Percentiles rank a stretch among this genome's conserved stretches.
phyloP scores from a whole-genome alignment of 2,113 vertebrate species.

The Gobio gobio region DNA sequence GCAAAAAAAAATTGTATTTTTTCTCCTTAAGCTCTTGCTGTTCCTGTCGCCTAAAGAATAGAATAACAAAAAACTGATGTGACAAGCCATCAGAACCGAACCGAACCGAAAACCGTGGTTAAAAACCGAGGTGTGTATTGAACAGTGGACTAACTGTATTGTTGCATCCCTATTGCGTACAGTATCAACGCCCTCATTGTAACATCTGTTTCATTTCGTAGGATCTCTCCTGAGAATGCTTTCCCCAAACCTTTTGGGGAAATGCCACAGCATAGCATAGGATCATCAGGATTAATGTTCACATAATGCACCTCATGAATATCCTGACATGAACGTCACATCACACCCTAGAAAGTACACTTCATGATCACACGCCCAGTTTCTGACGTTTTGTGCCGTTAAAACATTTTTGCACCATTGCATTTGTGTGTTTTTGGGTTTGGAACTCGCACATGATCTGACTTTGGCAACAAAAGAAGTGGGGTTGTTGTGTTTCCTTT shows the following conservation, averaged over 20 bases:
- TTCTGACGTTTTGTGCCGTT: background rate
- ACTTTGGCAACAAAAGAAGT: slow-evolving; percentile 6
- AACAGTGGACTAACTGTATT: no score
- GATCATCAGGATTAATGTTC: background rate
- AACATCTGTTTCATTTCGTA: background rate
- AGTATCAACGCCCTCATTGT: background rate
- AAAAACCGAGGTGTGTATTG: no score
- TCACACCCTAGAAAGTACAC: background rate
- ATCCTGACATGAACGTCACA: background rate
- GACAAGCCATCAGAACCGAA: no score
- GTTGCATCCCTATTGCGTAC: background rate
- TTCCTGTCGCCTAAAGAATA: no score
- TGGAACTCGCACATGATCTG: background rate
- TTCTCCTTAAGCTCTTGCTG: no score
- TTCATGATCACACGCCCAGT: background rate
- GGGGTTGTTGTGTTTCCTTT: slow-evolving; percentile 36
- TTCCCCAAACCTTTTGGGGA: background rate
- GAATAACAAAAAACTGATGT: no score
- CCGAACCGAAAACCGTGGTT: no score
- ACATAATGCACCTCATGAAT: background rate
- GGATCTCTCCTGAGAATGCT: background rate
- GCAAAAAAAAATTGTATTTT: no score
- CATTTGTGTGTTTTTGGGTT: background rate
- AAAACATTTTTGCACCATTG: background rate
- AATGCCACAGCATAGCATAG: background rate